Evolutionary conservation across 2,113 vertebrate species (phyloP), one percentile per base, ranked within the genome.

Genomic region (Poicephalus meyeri): DNA sequence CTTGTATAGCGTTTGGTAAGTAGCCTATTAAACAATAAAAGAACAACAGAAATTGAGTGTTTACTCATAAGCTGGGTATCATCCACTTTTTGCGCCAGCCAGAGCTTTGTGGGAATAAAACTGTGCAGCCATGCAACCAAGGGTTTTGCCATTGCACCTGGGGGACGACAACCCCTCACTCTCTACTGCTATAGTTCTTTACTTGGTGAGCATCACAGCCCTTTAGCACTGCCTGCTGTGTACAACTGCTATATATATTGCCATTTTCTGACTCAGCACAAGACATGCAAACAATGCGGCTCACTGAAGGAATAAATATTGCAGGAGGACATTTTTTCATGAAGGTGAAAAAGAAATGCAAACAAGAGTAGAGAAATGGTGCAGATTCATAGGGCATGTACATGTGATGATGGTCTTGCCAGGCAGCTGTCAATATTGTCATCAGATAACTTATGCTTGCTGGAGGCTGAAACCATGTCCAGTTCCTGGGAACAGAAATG

Each of bases 171-270:
- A 13, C 42, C 19, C 8, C 16, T 31, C 49, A 12, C 21, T 52
- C 92, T 44, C 63, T 24, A 19, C 25, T 26, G 11, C 3, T 41
- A 41, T 16, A 52, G 28, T 11, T 91, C 73, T 82, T 77, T 50
- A 7, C 16, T 58, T 55, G 29, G 29, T 0, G 1, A 66, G 10
- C 14, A 10, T 16, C 49, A 31, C 1, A 0, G 18, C n/a, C 17
- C 52, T 53, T 49, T 14, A 87, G 71, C 44, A 23, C 39, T 76
- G 41, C 35, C 63, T 61, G 46, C 33, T 19, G 1, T 10, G 4
- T 56, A 17, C 23, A 37, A 23, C 21, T 65, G n/a, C 61, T 21
- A 85, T 33, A 58, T 24, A 21, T 23, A 81, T 60, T 76, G 33
- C 53, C 39, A 2, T 68, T 64, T 87, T 61, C 84, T 85, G 78